Base-by-base conservation (phyloP, 2,113 vertebrate genomes). In the Eubucco bourcierii region DNA sequence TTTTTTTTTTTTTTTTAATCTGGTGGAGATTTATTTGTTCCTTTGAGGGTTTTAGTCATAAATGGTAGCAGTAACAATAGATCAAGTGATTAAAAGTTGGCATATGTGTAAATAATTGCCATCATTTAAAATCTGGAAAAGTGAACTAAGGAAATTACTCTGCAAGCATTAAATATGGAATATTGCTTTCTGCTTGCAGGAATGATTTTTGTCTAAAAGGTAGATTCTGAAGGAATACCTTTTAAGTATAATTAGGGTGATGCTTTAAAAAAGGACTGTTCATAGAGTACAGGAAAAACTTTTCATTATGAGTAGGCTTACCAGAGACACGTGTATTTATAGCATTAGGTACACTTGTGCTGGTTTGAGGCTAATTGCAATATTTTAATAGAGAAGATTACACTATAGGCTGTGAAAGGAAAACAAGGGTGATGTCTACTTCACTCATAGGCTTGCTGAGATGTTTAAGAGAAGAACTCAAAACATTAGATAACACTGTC, bases 1-100 rank as follows among this genome's bases (percentile, higher is more conserved):
- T 0, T 0, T 44, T 55, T 46, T 20, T 4, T 39, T 10, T 2
- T 15, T 70, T 16, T 46, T 47, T 29, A 25, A 25, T 28, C 8
- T 29, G 28, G 53, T 9, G 47, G 47, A 21, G 20, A 23, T 23
- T 52, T 52, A 52, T 56, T 56, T 28, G 28, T 29, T 56, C 28
- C 27, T 56, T 56, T 31, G 27, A 29, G 8, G 50, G 23, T 24
- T 29, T 33, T 15, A 65, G 44, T 70, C n/a, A 16, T 50, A 19
- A 76, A 29, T 65, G 7, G n/a, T 60, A 74, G 23, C 18, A 59
- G 5, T 78, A 87, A 23, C 0, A 0, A 16, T 6, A 52, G 27
- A 14, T n/a, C 58, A 67, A 46, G 28, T 75, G 52, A 41, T 12
- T 33, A 47, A 19, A 64, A 60, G 4, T 15, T 73, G 34, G 2